phyloP scores from a whole-genome alignment of 2,797 vertebrate species.

The Nannoperca obscura region DNA sequence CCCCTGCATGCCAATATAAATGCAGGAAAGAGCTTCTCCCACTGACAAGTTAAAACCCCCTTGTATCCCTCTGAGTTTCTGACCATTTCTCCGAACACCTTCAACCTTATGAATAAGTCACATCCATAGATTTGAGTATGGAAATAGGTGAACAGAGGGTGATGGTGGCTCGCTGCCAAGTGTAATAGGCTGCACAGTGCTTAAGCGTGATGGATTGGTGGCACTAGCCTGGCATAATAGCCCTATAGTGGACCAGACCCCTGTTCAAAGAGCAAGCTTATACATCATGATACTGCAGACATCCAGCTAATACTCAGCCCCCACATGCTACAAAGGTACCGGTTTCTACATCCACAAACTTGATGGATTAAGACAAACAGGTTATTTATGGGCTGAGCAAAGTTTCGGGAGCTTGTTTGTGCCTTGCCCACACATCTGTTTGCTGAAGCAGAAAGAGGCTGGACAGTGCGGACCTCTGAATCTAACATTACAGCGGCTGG shows the following conservation, averaged over 20 bases:
- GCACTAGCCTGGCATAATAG: constrained; percentile 75
- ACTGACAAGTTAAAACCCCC: constrained; percentile 22
- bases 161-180: constrained; percentile 66
- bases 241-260: constrained; percentile 72
- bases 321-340: constrained; percentile 61
- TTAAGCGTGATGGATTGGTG: constrained; percentile 80
- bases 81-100: constrained; percentile 45
- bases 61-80: constrained; percentile 36
- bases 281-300: constrained; percentile 79
- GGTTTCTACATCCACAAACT: constrained; percentile 69
- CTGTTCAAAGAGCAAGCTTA: constrained; percentile 75
- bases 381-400: constrained; percentile 78
- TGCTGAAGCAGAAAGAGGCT: constrained; percentile 66
- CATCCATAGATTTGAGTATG: constrained; percentile 69
- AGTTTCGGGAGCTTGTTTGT: constrained; percentile 71
- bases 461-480: constrained; percentile 68
- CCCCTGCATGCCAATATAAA: constrained; percentile 15
- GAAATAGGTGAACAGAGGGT: constrained; percentile 64
- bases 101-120: constrained; percentile 67
- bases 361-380: constrained; percentile 83
- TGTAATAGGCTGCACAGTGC: constrained; percentile 71
- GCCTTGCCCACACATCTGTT: constrained; percentile 78
- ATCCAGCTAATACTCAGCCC: constrained; percentile 59
- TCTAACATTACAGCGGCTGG: constrained; percentile 58
- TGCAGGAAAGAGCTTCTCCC: constrained; percentile 33